phyloP scores from a whole-genome alignment of 2,113 vertebrate species.

The Mola mola region DNA sequence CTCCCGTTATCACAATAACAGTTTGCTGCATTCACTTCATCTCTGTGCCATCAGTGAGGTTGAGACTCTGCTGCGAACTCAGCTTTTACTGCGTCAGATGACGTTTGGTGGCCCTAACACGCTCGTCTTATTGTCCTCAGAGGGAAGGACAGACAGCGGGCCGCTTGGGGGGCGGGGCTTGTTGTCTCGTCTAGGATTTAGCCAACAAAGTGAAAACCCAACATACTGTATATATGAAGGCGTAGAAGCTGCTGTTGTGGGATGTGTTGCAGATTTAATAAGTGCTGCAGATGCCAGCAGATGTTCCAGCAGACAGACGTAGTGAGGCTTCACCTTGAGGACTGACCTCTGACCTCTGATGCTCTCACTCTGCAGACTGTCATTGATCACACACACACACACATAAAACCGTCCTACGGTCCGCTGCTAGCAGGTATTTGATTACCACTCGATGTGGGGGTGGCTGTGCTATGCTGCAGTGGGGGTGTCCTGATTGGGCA shows the following conservation, averaged over 20 bases:
- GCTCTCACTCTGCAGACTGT: conserved; percentile 24
- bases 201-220: background rate
- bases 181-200: no score
- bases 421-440: conserved; percentile 54
- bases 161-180: background rate
- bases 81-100: background rate
- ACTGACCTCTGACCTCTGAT: conserved; percentile 56
- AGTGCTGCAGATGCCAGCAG: background rate
- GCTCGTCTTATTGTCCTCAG: conserved; percentile 5
- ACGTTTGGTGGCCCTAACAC: conserved; percentile 1
- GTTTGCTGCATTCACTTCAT: background rate
- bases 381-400: conserved; percentile 50
- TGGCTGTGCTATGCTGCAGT: conserved; percentile 38
- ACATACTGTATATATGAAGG: no score
- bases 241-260: background rate
- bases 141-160: conserved; percentile 1
- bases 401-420: conserved; percentile 16
- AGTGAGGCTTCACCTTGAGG: conserved; percentile 33
- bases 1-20: no score
- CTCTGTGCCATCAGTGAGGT: background rate
- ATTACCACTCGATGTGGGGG: conserved; percentile 53
- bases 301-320: background rate
- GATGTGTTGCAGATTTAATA: background rate
- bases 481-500: conserved; percentile 52
- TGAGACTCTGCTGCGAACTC: background rate